Evolutionary conservation across 2,888 invertebrate species (phyloP).

Genomic region (Andrena trimmerana): DNA sequence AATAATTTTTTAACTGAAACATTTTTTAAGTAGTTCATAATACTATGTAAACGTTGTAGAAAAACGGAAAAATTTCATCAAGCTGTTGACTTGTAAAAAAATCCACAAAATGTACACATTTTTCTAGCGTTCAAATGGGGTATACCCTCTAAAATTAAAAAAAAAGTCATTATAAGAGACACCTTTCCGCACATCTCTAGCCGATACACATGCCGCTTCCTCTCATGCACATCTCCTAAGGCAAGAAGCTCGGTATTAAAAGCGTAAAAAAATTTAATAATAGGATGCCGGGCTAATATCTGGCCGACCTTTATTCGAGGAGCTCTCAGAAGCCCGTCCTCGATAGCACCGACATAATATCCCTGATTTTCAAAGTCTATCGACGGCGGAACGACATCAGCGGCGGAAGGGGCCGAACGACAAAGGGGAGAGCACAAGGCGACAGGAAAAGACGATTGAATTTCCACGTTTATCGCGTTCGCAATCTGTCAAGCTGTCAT

Average conservation of each 20-base stretch:
- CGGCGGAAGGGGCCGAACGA: constrained; percentile 3
- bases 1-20: too few relatives aligned
- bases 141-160: too few relatives aligned
- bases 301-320: constrained; percentile 25
- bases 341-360: constrained; percentile 18
- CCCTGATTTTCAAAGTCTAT: constrained; percentile 14
- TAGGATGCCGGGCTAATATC: constrained; percentile 29
- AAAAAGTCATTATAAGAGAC: too few relatives aligned
- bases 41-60: too few relatives aligned
- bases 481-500: neutral
- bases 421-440: neutral
- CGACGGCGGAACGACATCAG: constrained; percentile 11
- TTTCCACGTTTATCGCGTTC: neutral
- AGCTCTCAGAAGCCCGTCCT: constrained; percentile 23
- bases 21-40: too few relatives aligned
- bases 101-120: too few relatives aligned
- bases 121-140: too few relatives aligned
- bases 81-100: too few relatives aligned
- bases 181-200: neutral
- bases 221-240: neutral
- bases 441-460: neutral
- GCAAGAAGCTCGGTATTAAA: neutral
- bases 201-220: neutral
- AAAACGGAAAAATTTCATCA: too few relatives aligned
- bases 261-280: neutral